These are phyloP conservation scores for Forpus xanthops DNA, from an alignment of 2,797 vertebrate species.

Conservation along the genomic window DNA sequence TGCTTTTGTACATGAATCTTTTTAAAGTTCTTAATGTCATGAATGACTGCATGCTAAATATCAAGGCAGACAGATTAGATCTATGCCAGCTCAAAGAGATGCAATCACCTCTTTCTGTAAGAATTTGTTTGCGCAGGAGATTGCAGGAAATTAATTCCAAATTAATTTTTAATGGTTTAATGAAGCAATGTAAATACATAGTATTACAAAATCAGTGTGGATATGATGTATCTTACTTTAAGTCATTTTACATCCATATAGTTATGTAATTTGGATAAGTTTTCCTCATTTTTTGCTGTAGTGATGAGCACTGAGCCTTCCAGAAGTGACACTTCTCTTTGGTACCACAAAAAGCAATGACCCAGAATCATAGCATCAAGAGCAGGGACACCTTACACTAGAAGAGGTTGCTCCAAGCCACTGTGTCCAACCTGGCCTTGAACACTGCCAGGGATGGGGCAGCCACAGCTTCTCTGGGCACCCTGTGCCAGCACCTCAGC, in stretches of 20 bases:
- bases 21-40: not conserved
- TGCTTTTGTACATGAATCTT: not conserved
- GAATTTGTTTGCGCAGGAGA: not conserved
- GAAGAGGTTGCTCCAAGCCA: not conserved
- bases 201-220: not conserved
- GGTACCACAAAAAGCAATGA: fast-evolving
- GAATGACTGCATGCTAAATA: not conserved
- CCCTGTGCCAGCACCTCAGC: not conserved
- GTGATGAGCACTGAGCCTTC: not conserved
- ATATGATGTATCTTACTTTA: not conserved
- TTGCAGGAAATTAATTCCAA: slow-evolving; percentile 4
- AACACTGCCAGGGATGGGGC: not conserved
- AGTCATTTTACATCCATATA: not conserved
- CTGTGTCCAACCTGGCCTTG: not conserved
- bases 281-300: not conserved
- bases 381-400: not conserved
- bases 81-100: not conserved
- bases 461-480: not conserved
- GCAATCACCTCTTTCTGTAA: not conserved
- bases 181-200: not conserved
- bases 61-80: not conserved
- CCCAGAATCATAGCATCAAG: not conserved
- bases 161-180: slow-evolving; percentile 35
- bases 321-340: not conserved
- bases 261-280: not conserved